phyloP scores from a whole-genome alignment of 2,113 vertebrate species.

The Etheostoma spectabile region DNA sequence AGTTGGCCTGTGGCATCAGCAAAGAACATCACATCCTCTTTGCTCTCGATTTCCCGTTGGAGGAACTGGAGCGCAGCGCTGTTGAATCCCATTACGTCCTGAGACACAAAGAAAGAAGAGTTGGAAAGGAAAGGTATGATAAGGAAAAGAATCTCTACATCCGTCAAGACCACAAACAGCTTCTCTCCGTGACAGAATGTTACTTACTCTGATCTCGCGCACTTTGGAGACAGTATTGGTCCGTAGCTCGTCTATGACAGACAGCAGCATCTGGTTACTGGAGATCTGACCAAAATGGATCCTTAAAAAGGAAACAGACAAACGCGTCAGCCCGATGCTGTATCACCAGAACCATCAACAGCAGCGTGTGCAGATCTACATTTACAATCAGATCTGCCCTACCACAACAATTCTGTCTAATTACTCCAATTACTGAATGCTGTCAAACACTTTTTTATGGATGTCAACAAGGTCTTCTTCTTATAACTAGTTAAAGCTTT shows the following conservation, averaged over 20 bases:
- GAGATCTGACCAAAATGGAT: conserved; percentile 97
- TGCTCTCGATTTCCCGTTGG: conserved; percentile 92
- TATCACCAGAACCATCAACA: neutral
- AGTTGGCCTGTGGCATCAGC: conserved; percentile 91
- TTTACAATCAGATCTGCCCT: neutral
- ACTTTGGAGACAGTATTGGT: conserved; percentile 92
- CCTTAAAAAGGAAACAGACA: conserved; percentile 74
- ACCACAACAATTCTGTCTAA: too few species aligned
- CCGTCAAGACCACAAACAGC: rapidly evolving
- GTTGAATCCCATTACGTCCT: conserved; percentile 96
- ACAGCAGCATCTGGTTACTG: conserved; percentile 93
- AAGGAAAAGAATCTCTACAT: neutral
- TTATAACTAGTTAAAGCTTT: too few species aligned
- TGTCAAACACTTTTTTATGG: too few species aligned
- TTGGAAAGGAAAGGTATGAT: neutral
- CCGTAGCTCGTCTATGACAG: conserved; percentile 91
- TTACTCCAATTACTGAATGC: too few species aligned
- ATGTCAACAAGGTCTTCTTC: too few species aligned
- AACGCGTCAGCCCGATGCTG: neutral
- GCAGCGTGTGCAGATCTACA: neutral
- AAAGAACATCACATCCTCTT: conserved; percentile 95
- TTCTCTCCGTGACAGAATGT: neutral
- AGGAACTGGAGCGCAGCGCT: conserved; percentile 93
- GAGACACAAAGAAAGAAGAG: conserved; percentile 11
- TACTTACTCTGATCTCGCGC: conserved; percentile 89